Conservation (phyloP, 2,113 vertebrate species). For the Vombatus ursinus region DNA sequence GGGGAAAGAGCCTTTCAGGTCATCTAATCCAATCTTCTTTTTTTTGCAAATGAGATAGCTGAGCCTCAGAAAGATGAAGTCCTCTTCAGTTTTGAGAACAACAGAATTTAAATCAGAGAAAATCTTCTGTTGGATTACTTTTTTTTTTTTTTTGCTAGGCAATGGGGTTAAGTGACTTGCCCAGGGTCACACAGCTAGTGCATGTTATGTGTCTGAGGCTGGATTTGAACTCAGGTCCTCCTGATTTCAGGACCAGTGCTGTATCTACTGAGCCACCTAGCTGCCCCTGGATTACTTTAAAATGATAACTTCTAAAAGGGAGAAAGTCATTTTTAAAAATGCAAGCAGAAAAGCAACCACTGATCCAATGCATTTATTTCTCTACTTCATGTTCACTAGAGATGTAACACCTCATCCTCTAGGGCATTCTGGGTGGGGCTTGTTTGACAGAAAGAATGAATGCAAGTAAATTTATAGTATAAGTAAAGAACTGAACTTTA, state of each 20-base stretch:
- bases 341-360: background rate
- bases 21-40: background rate
- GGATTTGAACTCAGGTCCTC: too few relatives aligned
- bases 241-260: too few relatives aligned
- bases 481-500: background rate
- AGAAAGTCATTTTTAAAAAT: conserved; percentile 22
- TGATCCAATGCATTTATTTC: background rate
- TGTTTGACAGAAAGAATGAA: conserved; percentile 7
- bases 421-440: background rate
- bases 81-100: conserved; percentile 20
- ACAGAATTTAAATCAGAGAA: conserved; percentile 24
- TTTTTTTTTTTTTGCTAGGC: too few relatives aligned
- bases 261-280: too few relatives aligned
- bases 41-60: background rate
- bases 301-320: conserved; percentile 30
- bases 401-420: background rate
- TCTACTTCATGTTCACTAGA: conserved; percentile 15
- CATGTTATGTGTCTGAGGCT: too few relatives aligned
- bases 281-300: conserved; percentile 9
- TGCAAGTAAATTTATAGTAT: background rate
- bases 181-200: too few relatives aligned
- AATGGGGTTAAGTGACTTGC: too few relatives aligned
- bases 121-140: too few relatives aligned
- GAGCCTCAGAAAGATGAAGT: background rate
- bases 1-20: fast-evolving